A percentile compares a stretch with the other conserved stretches of the same genome.
These are phyloP conservation scores for Chromobotia macracanthus DNA, from an alignment of 2,797 vertebrate species.

Conservation along the genomic window DNA sequence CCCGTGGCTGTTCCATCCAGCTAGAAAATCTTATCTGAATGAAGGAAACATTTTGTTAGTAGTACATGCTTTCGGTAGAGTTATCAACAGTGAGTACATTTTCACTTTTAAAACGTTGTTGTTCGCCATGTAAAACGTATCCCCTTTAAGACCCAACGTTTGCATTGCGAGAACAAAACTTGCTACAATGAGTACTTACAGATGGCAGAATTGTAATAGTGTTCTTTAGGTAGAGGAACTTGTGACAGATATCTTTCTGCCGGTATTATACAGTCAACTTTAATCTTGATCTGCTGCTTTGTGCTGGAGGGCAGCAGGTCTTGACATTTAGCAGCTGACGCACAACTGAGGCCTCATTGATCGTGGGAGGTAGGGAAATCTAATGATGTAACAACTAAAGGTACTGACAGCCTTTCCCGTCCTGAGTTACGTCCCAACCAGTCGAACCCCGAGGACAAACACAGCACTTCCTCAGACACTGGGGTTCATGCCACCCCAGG, in stretches of 20 bases:
- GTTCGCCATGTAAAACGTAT: too few species aligned
- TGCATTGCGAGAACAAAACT: too few species aligned
- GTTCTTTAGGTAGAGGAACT: not conserved
- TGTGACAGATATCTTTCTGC: not conserved
- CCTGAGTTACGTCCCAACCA: not conserved
- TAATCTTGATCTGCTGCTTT: not conserved
- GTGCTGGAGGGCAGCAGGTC: conserved; percentile 39
- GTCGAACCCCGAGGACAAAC: conserved; percentile 21
- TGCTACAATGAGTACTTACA: not conserved
- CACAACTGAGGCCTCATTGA: conserved; percentile 57
- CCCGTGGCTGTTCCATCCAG: not conserved
- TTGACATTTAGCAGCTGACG: conserved; percentile 62
- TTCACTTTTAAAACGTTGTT: too few species aligned
- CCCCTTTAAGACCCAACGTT: too few species aligned
- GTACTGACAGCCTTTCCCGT: conserved; percentile 41
- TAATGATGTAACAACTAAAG: conserved; percentile 49
- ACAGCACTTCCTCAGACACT: not conserved
- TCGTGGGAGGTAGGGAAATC: conserved; percentile 42
- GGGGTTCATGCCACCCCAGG: not conserved
- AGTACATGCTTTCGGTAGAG: too few species aligned
- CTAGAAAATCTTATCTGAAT: too few species aligned
- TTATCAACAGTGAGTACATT: too few species aligned
- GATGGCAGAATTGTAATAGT: not conserved
- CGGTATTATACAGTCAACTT: not conserved
- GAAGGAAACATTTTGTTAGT: too few species aligned